Base-by-base conservation (phyloP, 2,797 vertebrate genomes). In the Vireo griseus region DNA sequence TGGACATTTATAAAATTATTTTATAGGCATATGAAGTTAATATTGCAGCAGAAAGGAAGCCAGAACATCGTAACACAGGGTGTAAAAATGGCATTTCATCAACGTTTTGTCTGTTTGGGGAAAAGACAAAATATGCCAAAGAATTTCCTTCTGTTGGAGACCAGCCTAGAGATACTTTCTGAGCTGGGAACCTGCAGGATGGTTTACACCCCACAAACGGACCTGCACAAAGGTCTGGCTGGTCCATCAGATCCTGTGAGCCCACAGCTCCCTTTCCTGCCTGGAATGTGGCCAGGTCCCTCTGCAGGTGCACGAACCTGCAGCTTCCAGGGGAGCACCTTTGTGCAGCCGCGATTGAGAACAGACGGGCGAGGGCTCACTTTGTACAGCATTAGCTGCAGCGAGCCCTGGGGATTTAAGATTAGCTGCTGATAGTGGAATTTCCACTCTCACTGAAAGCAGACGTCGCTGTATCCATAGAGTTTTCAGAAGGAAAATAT, bases 321-420 rank as follows among this genome's bases (percentile, higher is more conserved):
- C 19, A 2, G 40, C 11, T 6, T n/a, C 66, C 2, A 0, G 22
- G 22, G 44, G 21, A 84, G 51, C 4, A 0, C 54, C 66, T 6
- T 5, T 29, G 57, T 11, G 6, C 45, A 16, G 51, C n/a, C 48
- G 16, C 29, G 3, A 2, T 1, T 20, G 66, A 9, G 66, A 91
- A 68, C 3, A 18, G 26, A 7, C 9, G 22, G 80, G 69, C 61
- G 25, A 29, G 48, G 2, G 9, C 8, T 84, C 83, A 3, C 5
- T 48, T 42, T 24, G 40, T 20, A 2, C 12, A 9, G 55, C 1
- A 3, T 1, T 6, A 31, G 62, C 76, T n/a, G 44, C 69, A 45
- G 90, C 5, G 1, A 71, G 52, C 26, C n/a, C 29, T n/a, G 3
- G 9, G 37, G 69, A 28, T 29, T 78, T 44, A 3, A 58, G 73